Evolutionary conservation across 2,888 invertebrate genomes (phyloP).

Genomic region (Cerastis leucographa): DNA sequence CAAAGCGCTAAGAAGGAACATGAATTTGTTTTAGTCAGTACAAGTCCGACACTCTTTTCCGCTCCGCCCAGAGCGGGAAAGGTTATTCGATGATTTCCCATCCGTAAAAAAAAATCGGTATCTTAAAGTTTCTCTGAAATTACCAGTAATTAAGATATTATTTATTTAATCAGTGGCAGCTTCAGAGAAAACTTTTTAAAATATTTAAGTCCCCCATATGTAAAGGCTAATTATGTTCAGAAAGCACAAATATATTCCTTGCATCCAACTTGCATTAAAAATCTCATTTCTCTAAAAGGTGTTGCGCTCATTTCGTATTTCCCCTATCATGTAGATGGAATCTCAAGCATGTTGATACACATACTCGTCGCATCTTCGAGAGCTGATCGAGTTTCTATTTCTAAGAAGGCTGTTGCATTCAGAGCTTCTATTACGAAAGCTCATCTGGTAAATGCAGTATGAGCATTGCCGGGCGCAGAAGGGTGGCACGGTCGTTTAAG

Average conservation of each 20-base stretch:
- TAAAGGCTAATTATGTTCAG: not conserved
- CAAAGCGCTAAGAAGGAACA: too few species aligned
- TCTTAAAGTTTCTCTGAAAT: too few species aligned
- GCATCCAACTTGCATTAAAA: slow-evolving; percentile 41
- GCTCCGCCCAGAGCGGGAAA: too few species aligned
- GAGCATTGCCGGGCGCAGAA: slow-evolving; percentile 75
- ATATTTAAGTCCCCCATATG: not conserved
- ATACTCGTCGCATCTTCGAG: slow-evolving; percentile 70
- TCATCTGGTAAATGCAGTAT: slow-evolving; percentile 86
- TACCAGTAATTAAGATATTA: too few species aligned
- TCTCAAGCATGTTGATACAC: slow-evolving; percentile 58
- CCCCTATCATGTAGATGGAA: slow-evolving; percentile 53
- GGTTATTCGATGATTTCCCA: too few species aligned
- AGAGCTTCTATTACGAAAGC: slow-evolving; percentile 82
- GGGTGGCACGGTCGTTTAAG: slow-evolving; percentile 80
- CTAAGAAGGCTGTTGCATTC: slow-evolving; percentile 76
- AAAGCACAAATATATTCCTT: slow-evolving; percentile 27
- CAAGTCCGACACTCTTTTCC: too few species aligned
- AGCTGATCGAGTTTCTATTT: slow-evolving; percentile 79
- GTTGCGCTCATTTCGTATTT: slow-evolving; percentile 52
- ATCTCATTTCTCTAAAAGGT: slow-evolving; percentile 58
- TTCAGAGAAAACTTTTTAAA: not conserved
- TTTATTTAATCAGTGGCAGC: not conserved
- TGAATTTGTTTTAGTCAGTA: too few species aligned
- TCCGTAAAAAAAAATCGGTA: too few species aligned